Percentiles rank a stretch among this genome's conserved stretches.
Conservation (phyloP, 2,113 vertebrate genomes). For the Scalopus aquaticus region DNA sequence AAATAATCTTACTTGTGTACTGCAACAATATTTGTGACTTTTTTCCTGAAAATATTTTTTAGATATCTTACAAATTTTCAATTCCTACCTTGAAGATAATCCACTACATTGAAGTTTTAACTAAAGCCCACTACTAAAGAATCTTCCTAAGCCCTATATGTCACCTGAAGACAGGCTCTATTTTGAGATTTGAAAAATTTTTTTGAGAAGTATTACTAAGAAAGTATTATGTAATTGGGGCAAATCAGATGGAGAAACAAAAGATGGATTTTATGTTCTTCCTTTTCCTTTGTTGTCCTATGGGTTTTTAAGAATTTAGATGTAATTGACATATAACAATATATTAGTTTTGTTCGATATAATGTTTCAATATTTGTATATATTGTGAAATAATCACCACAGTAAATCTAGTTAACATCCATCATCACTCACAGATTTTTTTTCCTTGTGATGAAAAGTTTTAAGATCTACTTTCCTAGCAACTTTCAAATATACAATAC, state of each 20-base stretch:
- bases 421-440: too few relatives aligned
- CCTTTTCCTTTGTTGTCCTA: neutral
- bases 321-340: too few relatives aligned
- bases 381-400: too few relatives aligned
- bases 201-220: neutral
- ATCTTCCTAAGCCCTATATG: neutral
- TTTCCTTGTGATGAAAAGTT: too few relatives aligned
- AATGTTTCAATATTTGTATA: too few relatives aligned
- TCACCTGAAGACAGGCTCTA: neutral
- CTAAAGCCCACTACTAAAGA: neutral
- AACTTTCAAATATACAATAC: neutral
- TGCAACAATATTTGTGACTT: neutral
- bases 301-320: neutral
- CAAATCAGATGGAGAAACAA: neutral
- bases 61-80: neutral
- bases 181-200: neutral
- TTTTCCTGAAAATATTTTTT: neutral
- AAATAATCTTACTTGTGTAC: neutral
- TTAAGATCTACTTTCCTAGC: neutral
- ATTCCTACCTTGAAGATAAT: neutral
- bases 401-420: too few relatives aligned
- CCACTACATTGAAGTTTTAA: neutral
- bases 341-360: too few relatives aligned
- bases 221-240: neutral
- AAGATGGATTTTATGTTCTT: constrained; percentile 20